Base-by-base conservation (phyloP, 2,113 vertebrate genomes). In the Anoplopoma fimbria region DNA sequence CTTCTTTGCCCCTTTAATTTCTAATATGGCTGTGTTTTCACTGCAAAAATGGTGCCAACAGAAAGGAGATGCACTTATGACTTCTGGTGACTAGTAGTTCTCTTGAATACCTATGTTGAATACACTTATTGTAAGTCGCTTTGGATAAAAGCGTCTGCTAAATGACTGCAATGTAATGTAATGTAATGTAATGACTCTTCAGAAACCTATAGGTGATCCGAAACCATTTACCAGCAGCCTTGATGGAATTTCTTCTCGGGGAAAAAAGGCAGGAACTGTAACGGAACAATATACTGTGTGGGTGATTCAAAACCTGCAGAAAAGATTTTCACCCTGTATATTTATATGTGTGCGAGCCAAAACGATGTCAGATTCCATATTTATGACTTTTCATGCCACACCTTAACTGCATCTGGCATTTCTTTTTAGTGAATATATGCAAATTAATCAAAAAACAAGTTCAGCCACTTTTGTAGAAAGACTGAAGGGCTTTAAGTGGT, bases 201-300 rank as follows among this genome's bases (percentile, higher is more conserved):
- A 15, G 42, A 45, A 45, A 45, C 42, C 42, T 13, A 13, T 4
- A 14, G 42, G 42, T 14, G 12, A 45, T 36, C 10, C 2, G 12
- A 53, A 13, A 40, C 4, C 36, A 7, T 38, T 9, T 9, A 9
- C 36, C 36, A 2, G 13, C 49, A 40, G 38, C 10, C 1, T 1
- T 47, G 64, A 65, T 71, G 0, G 27, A 34, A 75, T 71, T n/a
- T 47, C 21, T 75, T 82, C 61, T 57, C 25, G n/a, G 3, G n/a
- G 70, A 85, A 88, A 61, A 34, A 23, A 36, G 17, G 34, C 34
- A 10, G 42, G 4, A 58, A 47, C 38, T 65, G 21, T 25, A 19
- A 40, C 7, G 15, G 19, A 62, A 57, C 14, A 57, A 60, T 21
- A 42, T n/a, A 70, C 47, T 69, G 15, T 0, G 3, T 64, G 69